phyloP scores from a whole-genome alignment of 2,888 invertebrate species.

The Herminia tarsipennalis region DNA sequence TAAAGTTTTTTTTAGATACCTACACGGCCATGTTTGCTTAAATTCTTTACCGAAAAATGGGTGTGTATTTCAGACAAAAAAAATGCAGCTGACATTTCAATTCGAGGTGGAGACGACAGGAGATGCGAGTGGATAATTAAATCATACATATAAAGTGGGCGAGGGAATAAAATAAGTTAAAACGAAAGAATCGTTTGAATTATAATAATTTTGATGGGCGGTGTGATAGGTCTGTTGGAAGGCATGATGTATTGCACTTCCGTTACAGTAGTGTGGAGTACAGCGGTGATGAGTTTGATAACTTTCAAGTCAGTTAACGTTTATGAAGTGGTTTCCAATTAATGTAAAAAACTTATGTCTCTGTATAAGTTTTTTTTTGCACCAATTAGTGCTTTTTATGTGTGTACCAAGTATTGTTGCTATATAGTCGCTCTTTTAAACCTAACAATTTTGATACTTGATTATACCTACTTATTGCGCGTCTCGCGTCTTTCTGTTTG shows the following conservation, averaged over 20 bases:
- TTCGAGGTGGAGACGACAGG: slow-evolving; percentile 70
- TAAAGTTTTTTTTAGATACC: slow-evolving; percentile 54
- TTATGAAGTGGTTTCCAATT: slow-evolving; percentile 19
- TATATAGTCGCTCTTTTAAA: no score
- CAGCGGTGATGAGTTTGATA: slow-evolving; percentile 32
- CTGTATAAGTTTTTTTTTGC: no score
- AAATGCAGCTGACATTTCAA: slow-evolving; percentile 74
- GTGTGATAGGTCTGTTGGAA: slow-evolving; percentile 47
- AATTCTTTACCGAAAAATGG: slow-evolving; percentile 71
- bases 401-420: no score
- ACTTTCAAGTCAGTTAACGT: slow-evolving; percentile 29
- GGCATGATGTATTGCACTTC: slow-evolving; percentile 63
- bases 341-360: no score
- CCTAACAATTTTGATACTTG: no score
- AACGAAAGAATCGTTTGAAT: slow-evolving; percentile 37
- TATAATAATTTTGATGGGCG: slow-evolving; percentile 53
- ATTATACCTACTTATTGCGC: no score
- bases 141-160: slow-evolving; percentile 52
- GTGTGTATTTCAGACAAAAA: slow-evolving; percentile 50
- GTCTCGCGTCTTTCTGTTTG: no score
- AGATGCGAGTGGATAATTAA: slow-evolving; percentile 64
- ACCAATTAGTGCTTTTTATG: no score
- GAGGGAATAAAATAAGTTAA: slow-evolving; percentile 55
- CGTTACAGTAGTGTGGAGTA: slow-evolving; percentile 47
- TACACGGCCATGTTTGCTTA: slow-evolving; percentile 79